Evolutionary conservation across 2,797 vertebrate genomes (phyloP), one percentile per base, ranked within the genome.

Genomic region (Triplophysa yarkandensis): DNA sequence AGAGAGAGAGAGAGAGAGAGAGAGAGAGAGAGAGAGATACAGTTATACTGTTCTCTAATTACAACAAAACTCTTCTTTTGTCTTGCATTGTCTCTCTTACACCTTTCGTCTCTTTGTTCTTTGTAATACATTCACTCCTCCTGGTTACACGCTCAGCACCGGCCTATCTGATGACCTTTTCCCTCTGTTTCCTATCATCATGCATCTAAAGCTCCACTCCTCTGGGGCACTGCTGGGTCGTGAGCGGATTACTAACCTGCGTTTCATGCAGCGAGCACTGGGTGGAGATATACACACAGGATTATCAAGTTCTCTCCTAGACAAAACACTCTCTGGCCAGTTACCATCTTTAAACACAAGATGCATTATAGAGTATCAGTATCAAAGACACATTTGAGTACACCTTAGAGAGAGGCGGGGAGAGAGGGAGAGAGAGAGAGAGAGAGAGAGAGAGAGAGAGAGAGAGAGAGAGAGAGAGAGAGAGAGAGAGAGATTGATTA

Each of bases 271-370:
- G 17, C 13, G 58, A 23, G 77, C 83, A 84, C 77, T 67, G 58
- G 79, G 76, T 73, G 83, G 83, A 19, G 54, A 77, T 77, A 64
- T 41, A 52, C 11, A 76, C 75, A 68, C 69, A 68, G 55, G 71
- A 23, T 54, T 50, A 7, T 14, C 8, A 5, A 23, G 36, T 16
- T 58, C 39, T 5, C n/a, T 21, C 11, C 1, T 1, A 19, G 57
- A n/a, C 8, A n/a, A 61, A 32, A 34, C 1, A 1, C 7, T 1
- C 32, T 43, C 32, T 25, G 28, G 46, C 46, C 6, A 32, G 3
- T 10, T 25, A 48, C 32, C 19, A 4, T 4, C 52, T 46, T 57
- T 52, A 65, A 65, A 58, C 58, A 28, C 48, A 71, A 19, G 43
- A 55, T 25, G 21, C 21, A 25, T 21, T 32, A n/a, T n/a, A 58